Base-by-base conservation (phyloP, 2,797 vertebrate genomes). In the Spinus olivaceus region DNA sequence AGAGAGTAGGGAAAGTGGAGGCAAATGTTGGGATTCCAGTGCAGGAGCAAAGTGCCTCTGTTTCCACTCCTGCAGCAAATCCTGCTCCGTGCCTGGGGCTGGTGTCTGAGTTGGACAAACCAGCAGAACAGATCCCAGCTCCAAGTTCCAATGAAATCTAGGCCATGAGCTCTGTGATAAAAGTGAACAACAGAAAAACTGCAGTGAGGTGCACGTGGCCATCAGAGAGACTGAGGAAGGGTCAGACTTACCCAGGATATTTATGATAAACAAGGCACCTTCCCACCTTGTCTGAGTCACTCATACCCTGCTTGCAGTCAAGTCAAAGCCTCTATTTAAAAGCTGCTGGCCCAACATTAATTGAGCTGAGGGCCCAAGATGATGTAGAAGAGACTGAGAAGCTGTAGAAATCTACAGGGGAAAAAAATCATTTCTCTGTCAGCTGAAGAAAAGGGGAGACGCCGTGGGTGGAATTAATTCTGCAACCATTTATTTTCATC, bases 401-500 rank as follows among this genome's bases (percentile, higher is more conserved):
- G 90, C 90, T 95, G 78, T 64, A 63, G 37, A 56, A 78, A 86
- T 78, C 65, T 74, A 86, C 17, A 95, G 73, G 15, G 15, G 0
- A 2, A 64, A 64, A 57, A 85, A 80, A 64, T 37, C 17, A 84
- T 70, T 94, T 64, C 64, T 90, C 74, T 86, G 87, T 95, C 81
- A 91, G 51, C 82, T 81, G 42, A 82, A 92, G 83, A 65, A 86
- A 66, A 91, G 44, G 61, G 71, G 81, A 76, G 69, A 91, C 72
- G 56, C 51, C 23, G 87, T 90, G 86, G 91, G 94, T 46, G 86
- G 94, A 96, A 88, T 95, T 93, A 93, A 86, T 91, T 94, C 78
- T 39, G 22, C 93, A 94, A 96, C 79, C 64, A 85, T 85, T 97
- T 96, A 92, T 89, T 97, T 74, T 92, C 66, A 83, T 96, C 94